Evolutionary conservation across 1,140 invertebrate species (phyloP), one percentile per base, ranked within the genome.

Genomic region (Ips nitidus): DNA sequence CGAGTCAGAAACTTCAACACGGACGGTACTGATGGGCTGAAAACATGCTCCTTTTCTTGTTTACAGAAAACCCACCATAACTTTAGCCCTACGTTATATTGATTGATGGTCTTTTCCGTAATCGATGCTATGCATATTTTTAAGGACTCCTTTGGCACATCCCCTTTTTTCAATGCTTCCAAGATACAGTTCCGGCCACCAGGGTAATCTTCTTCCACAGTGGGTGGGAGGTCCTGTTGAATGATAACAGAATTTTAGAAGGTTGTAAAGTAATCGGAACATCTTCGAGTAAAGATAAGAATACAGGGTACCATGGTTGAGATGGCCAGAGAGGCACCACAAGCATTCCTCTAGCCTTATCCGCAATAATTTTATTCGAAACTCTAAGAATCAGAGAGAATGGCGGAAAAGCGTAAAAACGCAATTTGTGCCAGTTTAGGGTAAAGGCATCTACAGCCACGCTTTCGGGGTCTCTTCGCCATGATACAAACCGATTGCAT

Each of bases 401-500:
- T 37, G 75, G 75, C n/a, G 74, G 75, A 68, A 78, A 77, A 39
- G 74, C 75, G 41, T 77, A 77, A 72, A 76, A 76, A n/a, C 60
- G 70, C 6, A 50, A 60, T 36, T 70, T 40, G 41, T 41, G 64
- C 73, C 76, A 76, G 37, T 52, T 63, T n/a, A 76, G 7, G 4
- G 76, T 74, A 62, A 77, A 78, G 3, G 77, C 75, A 59, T 78
- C 77, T 5, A 74, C 37, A 2, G 66, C 72, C 8, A 63, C 66
- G 2, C 70, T 52, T 3, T 70, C 60, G 40, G 74, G 73, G 40
- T 75, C 75, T 59, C 56, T 65, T 40, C 69, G 55, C 76, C 75
- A 79, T 2, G 77, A 76, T 41, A 75, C 66, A 59, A 69, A 79
- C 7, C 8, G 52, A 4, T 62, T 5, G 50, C 73, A 75, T 73